Evolutionary conservation across 1,140 invertebrate genomes (phyloP).

Genomic region (Cyphomyrmex costatus): DNA sequence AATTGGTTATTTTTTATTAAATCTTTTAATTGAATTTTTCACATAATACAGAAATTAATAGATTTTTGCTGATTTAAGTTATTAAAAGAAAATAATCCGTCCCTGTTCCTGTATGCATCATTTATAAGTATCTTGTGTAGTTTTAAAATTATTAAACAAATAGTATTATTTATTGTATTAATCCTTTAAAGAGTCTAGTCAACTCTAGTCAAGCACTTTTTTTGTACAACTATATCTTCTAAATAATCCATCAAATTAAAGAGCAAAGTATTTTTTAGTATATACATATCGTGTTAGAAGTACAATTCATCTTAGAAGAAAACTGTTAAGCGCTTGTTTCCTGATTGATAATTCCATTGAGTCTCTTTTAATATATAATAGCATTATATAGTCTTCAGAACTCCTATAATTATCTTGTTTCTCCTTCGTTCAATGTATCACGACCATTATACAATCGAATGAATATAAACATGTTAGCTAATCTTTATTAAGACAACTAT

Average conservation of each 20-base stretch:
- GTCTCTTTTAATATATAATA: slow-evolving; percentile 36
- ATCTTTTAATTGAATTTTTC: slow-evolving; percentile 11
- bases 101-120: slow-evolving; percentile 65
- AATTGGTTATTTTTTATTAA: slow-evolving; percentile 16
- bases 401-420: slow-evolving; percentile 65
- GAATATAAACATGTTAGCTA: slow-evolving; percentile 50
- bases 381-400: slow-evolving; percentile 29
- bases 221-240: slow-evolving; percentile 66
- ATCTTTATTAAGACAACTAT: slow-evolving; percentile 58
- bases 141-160: slow-evolving; percentile 49
- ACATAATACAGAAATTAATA: not conserved
- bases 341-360: slow-evolving; percentile 44
- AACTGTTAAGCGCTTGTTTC: slow-evolving; percentile 60
- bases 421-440: slow-evolving; percentile 55
- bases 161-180: slow-evolving; percentile 25
- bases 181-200: slow-evolving; percentile 54
- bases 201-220: slow-evolving; percentile 67
- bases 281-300: slow-evolving; percentile 83
- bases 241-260: slow-evolving; percentile 66
- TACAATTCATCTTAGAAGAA: slow-evolving; percentile 73
- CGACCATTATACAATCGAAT: slow-evolving; percentile 54
- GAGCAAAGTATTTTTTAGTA: slow-evolving; percentile 82
- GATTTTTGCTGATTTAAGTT: not conserved
- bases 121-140: slow-evolving; percentile 52
- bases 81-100: slow-evolving; percentile 22